phyloP scores from a whole-genome alignment of 92 coral and sea anemone genomes.

The Epizoanthus ramosus region DNA sequence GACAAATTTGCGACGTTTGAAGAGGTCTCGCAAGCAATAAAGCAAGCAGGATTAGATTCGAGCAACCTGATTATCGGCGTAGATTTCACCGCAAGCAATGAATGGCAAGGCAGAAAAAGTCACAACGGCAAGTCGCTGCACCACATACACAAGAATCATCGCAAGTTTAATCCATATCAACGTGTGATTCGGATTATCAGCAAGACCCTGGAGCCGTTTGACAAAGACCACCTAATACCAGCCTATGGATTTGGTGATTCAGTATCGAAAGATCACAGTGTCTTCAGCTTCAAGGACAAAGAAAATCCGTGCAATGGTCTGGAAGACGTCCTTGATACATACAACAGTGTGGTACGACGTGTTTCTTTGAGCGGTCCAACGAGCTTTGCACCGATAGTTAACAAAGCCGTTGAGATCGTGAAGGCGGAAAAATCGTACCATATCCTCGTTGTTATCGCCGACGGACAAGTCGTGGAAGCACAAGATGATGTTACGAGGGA shows the following conservation, averaged over 20 bases:
- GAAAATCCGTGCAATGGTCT: conserved; percentile 84
- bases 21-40: conserved; percentile 88
- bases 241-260: conserved; percentile 94
- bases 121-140: conserved; percentile 86
- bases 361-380: conserved; percentile 96
- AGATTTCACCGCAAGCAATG: conserved; percentile 99
- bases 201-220: conserved; percentile 87
- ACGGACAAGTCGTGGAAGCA: conserved; percentile 92
- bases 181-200: conserved; percentile 84
- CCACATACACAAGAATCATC: conserved; percentile 70
- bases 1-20: conserved; percentile 77
- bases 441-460: conserved; percentile 90
- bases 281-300: conserved; percentile 75
- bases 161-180: conserved; percentile 91
- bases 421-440: conserved; percentile 63
- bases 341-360: conserved; percentile 78
- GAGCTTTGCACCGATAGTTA: conserved; percentile 88
- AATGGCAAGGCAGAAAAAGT: conserved; percentile 97
- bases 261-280: conserved; percentile 81
- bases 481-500: conserved; percentile 82
- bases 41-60: conserved; percentile 73
- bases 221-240: conserved; percentile 89
- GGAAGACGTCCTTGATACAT: conserved; percentile 70
- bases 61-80: conserved; percentile 90
- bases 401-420: conserved; percentile 91